Conservation (phyloP, 2,113 vertebrate genomes). For the Sceloporus undulatus region DNA sequence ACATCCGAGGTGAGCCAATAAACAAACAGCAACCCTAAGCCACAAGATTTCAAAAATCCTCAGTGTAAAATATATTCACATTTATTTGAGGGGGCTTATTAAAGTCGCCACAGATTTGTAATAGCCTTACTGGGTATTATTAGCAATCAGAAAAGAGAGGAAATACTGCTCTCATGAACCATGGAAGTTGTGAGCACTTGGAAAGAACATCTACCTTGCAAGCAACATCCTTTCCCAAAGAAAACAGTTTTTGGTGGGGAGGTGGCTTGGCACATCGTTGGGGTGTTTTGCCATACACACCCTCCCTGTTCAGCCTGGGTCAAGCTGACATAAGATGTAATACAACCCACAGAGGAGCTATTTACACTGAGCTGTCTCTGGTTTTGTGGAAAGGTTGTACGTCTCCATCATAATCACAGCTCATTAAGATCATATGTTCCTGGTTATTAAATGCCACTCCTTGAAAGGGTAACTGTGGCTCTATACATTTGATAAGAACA, state of each 20-base stretch:
- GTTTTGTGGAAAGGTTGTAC: not conserved
- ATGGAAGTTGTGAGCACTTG: not conserved
- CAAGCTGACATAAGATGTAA: conserved; percentile 21
- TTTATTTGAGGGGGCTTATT: conserved; percentile 34
- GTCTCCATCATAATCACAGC: conserved; percentile 12
- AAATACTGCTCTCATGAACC: not conserved
- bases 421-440: conserved; percentile 41
- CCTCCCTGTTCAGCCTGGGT: conserved; percentile 19
- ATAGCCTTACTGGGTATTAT: conserved; percentile 30
- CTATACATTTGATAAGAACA: conserved; percentile 52
- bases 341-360: not conserved
- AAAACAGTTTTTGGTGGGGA: conserved; percentile 15
- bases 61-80: conserved; percentile 38
- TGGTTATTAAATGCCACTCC: conserved; percentile 53
- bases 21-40: fast-evolving
- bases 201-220: not conserved
- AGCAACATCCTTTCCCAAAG: not conserved
- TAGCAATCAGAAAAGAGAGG: not conserved
- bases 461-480: conserved; percentile 46
- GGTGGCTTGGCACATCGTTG: conserved; percentile 39
- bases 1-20: not conserved
- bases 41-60: not conserved
- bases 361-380: conserved; percentile 7
- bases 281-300: not conserved
- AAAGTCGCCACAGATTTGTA: conserved; percentile 18